Base-by-base conservation (phyloP, 2,797 vertebrate genomes). In the Phoxinus dragarum region DNA sequence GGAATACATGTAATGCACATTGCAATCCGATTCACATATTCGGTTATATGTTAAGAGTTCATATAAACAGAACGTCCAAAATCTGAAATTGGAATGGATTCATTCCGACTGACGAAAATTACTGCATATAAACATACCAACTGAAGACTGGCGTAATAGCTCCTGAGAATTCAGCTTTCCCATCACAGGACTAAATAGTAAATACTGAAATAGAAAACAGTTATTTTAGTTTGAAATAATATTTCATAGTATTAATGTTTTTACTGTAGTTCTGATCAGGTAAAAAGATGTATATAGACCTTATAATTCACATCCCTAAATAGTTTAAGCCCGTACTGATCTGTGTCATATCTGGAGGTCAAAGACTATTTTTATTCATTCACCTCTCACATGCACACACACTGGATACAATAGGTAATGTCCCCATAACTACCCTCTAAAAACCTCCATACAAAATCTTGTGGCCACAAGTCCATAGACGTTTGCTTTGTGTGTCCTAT, bases 391-490 rank as follows among this genome's bases (percentile, higher is more conserved):
- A 44, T 38, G 59, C 10, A 4, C 10, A 40, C 17, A 73, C 4
- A 66, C 42, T 36, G 52, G 9, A 83, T 27, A n/a, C 42, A 52
- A 75, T 4, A 72, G 49, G 2, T 38, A 36, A 3, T 4, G 40
- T 21, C 72, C 49, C 31, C 14, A 59, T 34, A 66, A 75, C 42
- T 21, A 52, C 23, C 1, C 44, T 67, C 6, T 54, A 67, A 68
- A 84, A 84, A 52, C 31, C 54, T 31, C 68, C 52, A 73, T 74
- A 44, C 40, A 49, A 44, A 47, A 34, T 36, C 16, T 31, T 52
- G 42, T 52, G 42, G 19, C 11, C n/a, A n/a, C 54, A 47, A 64
- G 47, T 34, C 47, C 12, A 49, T 7, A 36, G 40, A 44, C 11
- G 27, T 42, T 82, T 44, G 17, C 17, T 66, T 52, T 8, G 7